Evolutionary conservation across 37 sponge, comb jelly and placozoan genomes (phyloP), one percentile per base, ranked within the genome.

Genomic region (Lycopodina hypogea): DNA sequence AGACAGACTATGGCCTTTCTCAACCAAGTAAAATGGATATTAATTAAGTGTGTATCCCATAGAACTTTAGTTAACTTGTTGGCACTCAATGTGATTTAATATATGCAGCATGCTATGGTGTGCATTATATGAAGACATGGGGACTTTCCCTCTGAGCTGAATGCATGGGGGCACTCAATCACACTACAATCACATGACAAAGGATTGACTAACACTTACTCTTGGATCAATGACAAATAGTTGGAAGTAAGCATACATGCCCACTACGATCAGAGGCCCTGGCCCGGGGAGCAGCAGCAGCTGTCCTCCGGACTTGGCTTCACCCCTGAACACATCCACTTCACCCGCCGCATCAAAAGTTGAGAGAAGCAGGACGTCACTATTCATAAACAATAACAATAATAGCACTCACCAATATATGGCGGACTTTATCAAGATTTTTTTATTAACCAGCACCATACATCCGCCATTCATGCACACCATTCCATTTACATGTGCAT

Each of bases 261-360:
- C 68, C 19, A 67, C 68, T 2, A 67, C 26, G 37, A 32, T 3
- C 68, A 67, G 4, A 17, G 68, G 68, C 26, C 68, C 68, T 30
- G 68, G 38, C 3, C 59, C 59, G 14, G 59, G 21, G 2, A 58
- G 26, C 23, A 24, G 59, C 4, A 14, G 6, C 2, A 58, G 9
- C 26, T 26, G 23, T 58, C 59, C 59, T 32, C 4, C 42, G 8
- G 42, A 40, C 23, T 9, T 40, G 8, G 45, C 71, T 26, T 70
- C 71, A 7, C 26, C 71, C n/a, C 71, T 41, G 26, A 70, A 76
- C 23, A 12, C 9, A 40, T 34, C 62, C 56, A 76, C 14, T 23
- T 59, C 62, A 36, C 76, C 76, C 6, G 6, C 14, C 12, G 63
- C 62, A 76, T 76, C 55, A 34, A 76, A 76, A 1, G 76, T 76